phyloP scores from a whole-genome alignment of 30 jellyfish, hydroid and myxozoan species.

The Cassiopea andromeda region DNA sequence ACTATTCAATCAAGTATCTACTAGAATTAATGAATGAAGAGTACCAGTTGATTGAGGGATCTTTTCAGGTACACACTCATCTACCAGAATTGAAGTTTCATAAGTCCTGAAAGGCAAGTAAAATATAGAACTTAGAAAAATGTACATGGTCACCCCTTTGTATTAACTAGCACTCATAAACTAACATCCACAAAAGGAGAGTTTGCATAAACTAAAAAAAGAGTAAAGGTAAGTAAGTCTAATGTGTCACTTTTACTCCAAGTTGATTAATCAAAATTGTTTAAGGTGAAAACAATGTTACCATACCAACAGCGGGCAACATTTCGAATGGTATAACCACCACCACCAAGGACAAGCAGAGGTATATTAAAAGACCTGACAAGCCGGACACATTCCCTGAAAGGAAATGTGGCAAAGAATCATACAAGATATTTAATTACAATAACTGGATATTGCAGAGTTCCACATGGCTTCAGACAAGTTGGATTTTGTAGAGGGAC shows the following conservation, averaged over 20 bases:
- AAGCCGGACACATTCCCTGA: constrained; percentile 89
- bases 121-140: neutral
- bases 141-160: neutral
- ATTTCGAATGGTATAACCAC: constrained; percentile 97
- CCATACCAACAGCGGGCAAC: constrained; percentile 98
- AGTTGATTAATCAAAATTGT: neutral
- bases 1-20: no score
- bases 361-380: constrained; percentile 94
- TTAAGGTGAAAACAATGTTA: neutral
- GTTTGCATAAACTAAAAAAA: no score
- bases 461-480: no score
- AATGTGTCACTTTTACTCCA: no score
- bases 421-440: no score
- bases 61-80: constrained; percentile 79
- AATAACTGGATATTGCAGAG: no score
- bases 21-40: neutral
- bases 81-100: constrained; percentile 90
- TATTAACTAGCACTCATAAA: no score
- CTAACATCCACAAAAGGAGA: no score
- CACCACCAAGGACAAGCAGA: constrained; percentile 98
- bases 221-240: no score
- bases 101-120: constrained; percentile 66
- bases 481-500: no score
- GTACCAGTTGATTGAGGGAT: constrained; percentile 79
- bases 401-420: neutral